phyloP scores from a whole-genome alignment of 2,797 vertebrate genomes.

The Nyctalus aviator region DNA sequence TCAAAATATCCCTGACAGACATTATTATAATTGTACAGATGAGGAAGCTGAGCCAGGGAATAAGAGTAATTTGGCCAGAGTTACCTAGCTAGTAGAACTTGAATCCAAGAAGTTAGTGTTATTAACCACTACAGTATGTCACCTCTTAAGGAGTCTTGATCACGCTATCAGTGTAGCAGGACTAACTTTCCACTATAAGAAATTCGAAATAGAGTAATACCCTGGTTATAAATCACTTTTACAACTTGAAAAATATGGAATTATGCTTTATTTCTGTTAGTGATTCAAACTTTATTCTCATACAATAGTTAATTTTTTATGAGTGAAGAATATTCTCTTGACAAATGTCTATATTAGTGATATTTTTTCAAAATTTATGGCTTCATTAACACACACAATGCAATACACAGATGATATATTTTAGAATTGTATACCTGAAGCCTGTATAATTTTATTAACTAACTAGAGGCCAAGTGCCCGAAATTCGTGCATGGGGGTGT shows the following conservation, averaged over 20 bases:
- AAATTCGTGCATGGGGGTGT: no score
- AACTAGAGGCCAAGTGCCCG: not conserved
- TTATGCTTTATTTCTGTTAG: not conserved
- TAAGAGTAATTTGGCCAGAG: no score
- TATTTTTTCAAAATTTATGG: not conserved
- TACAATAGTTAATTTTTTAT: not conserved
- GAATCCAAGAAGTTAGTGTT: not conserved
- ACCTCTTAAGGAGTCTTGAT: not conserved
- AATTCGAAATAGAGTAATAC: not conserved
- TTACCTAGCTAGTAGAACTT: not conserved
- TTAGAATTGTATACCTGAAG: not conserved
- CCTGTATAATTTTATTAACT: not conserved
- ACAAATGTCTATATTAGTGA: not conserved
- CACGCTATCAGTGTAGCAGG: not conserved
- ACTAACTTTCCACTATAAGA: not conserved
- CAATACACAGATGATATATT: not conserved
- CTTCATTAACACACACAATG: not conserved
- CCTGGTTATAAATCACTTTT: not conserved
- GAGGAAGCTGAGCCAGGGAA: not conserved
- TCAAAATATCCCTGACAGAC: not conserved
- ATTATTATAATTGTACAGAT: not conserved
- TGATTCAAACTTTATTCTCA: slow-evolving; percentile 2
- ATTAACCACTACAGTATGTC: not conserved
- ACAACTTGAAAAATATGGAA: not conserved
- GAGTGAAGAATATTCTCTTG: not conserved